Conservation (phyloP, 2,888 invertebrate species). For the Ochlodes sylvanus region DNA sequence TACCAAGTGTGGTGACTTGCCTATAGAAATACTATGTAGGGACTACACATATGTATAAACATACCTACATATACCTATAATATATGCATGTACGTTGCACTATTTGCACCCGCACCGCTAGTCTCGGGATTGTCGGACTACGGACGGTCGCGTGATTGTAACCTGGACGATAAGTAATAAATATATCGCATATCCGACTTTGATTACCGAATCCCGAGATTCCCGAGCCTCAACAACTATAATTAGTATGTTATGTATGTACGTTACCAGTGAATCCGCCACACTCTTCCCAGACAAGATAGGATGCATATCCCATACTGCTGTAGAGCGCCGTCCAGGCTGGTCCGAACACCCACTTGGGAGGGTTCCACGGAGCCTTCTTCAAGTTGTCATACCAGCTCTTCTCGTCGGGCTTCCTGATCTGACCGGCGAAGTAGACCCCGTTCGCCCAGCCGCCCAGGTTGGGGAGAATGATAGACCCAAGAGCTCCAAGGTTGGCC, state of each 20-base stretch:
- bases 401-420: constrained; percentile 73
- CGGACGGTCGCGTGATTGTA: too few species aligned
- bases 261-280: constrained; percentile 87
- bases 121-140: too few species aligned
- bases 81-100: too few species aligned
- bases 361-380: constrained; percentile 91
- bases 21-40: too few species aligned
- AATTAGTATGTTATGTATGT: not conserved
- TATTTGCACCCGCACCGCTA: too few species aligned
- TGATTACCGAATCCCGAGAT: too few species aligned
- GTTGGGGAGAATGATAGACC: constrained; percentile 78
- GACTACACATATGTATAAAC: too few species aligned
- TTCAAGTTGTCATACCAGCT: constrained; percentile 70
- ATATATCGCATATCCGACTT: too few species aligned
- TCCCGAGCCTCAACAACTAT: too few species aligned
- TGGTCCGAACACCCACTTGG: constrained; percentile 92
- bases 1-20: too few species aligned
- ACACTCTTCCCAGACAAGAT: constrained; percentile 91
- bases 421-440: constrained; percentile 86
- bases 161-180: too few species aligned
- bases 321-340: constrained; percentile 93
- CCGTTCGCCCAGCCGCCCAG: constrained; percentile 89
- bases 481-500: constrained; percentile 67
- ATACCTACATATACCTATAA: too few species aligned
- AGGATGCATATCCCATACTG: constrained; percentile 94